phyloP scores from a whole-genome alignment of 2,888 invertebrate genomes.

The Eumerus sabulonum region DNA sequence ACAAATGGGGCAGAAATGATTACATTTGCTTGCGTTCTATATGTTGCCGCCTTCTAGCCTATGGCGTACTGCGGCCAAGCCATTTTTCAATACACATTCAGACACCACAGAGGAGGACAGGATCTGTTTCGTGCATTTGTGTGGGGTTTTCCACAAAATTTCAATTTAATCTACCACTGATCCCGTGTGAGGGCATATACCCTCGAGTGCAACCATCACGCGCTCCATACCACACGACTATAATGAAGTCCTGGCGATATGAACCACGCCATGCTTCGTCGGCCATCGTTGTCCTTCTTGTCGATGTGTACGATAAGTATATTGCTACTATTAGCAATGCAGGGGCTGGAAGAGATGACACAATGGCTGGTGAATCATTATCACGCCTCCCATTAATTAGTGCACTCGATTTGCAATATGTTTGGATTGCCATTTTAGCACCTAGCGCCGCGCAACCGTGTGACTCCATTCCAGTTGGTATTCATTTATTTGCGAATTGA shows the following conservation, averaged over 20 bases:
- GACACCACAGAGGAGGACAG: too few relatives aligned
- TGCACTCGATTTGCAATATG: slow-evolving; percentile 52
- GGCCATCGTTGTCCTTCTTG: too few relatives aligned
- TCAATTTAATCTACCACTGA: slow-evolving; percentile 53
- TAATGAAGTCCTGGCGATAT: too few relatives aligned
- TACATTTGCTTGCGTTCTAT: slow-evolving; percentile 35
- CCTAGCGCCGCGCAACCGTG: slow-evolving; percentile 12
- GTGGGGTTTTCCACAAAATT: slow-evolving; percentile 2
- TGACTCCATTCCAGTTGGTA: slow-evolving; percentile 18
- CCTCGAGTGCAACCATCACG: slow-evolving; percentile 30
- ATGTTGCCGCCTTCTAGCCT: too few relatives aligned
- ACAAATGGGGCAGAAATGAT: slow-evolving; percentile 66
- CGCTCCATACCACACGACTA: too few relatives aligned
- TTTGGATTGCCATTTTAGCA: slow-evolving; percentile 53
- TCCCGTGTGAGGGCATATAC: slow-evolving; percentile 37
- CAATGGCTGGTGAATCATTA: slow-evolving; percentile 33
- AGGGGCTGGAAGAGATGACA: too few relatives aligned
- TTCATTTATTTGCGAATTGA: slow-evolving; percentile 18
- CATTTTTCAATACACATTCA: slow-evolving; percentile 50
- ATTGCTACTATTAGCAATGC: slow-evolving; percentile 19
- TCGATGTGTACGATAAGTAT: slow-evolving; percentile 15
- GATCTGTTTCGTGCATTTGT: slow-evolving; percentile 8
- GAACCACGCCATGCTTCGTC: too few relatives aligned
- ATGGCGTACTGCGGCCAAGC: slow-evolving; percentile 56
- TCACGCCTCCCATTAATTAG: slow-evolving; percentile 56